Evolutionary conservation across 2,797 vertebrate genomes (phyloP).

Genomic region (Acipenser oxyrinchus): DNA sequence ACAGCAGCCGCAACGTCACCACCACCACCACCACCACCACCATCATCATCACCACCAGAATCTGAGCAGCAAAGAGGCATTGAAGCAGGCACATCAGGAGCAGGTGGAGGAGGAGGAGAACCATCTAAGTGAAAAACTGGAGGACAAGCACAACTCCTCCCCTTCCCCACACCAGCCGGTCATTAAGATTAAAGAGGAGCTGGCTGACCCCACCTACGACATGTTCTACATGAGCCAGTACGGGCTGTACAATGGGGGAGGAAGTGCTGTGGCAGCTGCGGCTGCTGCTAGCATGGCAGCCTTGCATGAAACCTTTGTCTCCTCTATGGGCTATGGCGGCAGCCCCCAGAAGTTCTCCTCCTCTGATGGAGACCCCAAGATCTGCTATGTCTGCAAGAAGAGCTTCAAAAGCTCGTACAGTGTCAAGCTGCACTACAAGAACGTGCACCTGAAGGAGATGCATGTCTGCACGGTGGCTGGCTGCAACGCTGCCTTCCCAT

Average conservation of each 20-base stretch:
- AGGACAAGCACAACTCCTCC: constrained; percentile 74
- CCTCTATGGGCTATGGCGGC: constrained; percentile 84
- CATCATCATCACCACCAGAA: constrained; percentile 35
- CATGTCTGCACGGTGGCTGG: constrained; percentile 96
- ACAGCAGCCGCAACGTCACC: constrained; percentile 33
- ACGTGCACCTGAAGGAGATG: constrained; percentile 99
- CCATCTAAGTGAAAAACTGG: constrained; percentile 69
- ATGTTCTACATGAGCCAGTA: constrained; percentile 99
- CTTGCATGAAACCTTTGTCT: constrained; percentile 89
- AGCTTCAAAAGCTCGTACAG: constrained; percentile 99
- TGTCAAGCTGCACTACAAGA: constrained; percentile 98
- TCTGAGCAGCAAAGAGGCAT: constrained; percentile 39
- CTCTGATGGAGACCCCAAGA: constrained; percentile 94
- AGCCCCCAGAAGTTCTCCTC: constrained; percentile 84
- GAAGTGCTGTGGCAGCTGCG: constrained; percentile 67
- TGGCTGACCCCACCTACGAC: constrained; percentile 90
- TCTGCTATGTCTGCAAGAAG: constrained; percentile 99
- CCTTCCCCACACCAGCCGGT: constrained; percentile 74
- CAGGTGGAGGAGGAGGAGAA: constrained; percentile 53
- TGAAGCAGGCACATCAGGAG: constrained; percentile 45
- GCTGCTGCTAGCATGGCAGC: constrained; percentile 94
- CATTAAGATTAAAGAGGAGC: constrained; percentile 95
- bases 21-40: constrained; percentile 38
- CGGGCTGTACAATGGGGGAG: constrained; percentile 84
- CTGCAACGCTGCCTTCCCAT: constrained; percentile 96